phyloP scores from a whole-genome alignment of 1,140 invertebrate genomes.

The Rhopalosiphum maidis region DNA sequence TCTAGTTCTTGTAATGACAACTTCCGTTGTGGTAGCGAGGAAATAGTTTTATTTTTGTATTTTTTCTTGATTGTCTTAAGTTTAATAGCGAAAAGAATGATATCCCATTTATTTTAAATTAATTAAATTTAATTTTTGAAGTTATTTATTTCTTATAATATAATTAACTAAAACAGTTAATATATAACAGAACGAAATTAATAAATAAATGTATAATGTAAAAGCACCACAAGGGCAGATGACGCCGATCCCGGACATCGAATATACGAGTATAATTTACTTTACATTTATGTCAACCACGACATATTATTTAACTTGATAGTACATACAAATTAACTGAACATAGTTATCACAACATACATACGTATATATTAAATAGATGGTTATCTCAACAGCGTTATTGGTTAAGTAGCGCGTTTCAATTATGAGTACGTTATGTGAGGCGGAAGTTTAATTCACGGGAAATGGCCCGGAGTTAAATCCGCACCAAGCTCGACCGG shows the following conservation, averaged over 20 bases:
- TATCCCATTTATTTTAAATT: no score
- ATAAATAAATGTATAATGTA: background rate
- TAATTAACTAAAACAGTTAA: background rate
- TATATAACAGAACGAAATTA: background rate
- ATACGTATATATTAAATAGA: background rate
- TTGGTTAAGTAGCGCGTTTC: background rate
- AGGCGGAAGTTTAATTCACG: conserved; percentile 13
- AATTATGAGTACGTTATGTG: background rate
- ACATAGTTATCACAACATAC: background rate
- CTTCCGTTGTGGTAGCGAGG: no score
- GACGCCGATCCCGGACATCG: background rate
- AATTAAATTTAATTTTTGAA: no score
- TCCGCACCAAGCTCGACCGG: background rate
- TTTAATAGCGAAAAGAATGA: no score
- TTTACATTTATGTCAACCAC: background rate
- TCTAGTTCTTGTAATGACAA: no score
- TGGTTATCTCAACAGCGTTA: background rate
- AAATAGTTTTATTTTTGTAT: no score
- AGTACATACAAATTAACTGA: background rate
- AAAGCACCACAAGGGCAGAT: background rate
- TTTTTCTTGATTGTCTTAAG: no score
- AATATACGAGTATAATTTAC: background rate
- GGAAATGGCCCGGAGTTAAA: conserved; percentile 5
- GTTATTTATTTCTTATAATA: background rate
- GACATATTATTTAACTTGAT: background rate